phyloP scores from a whole-genome alignment of 2,113 vertebrate species.

The Archilochus colubris region DNA sequence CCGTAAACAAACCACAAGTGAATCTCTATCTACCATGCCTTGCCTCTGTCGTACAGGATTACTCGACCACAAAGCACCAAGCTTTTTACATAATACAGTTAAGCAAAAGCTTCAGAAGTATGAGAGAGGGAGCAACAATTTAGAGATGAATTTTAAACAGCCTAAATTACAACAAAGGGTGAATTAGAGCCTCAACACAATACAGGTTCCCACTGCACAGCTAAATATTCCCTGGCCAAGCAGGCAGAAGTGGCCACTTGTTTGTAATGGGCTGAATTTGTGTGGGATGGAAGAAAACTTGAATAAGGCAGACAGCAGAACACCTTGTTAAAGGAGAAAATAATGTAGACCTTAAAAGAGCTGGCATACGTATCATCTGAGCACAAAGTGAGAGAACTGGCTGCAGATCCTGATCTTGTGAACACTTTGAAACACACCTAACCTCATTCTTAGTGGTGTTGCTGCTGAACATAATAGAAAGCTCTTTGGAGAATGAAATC shows the following conservation, averaged over 20 bases:
- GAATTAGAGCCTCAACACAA: background rate
- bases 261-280: background rate
- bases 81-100: background rate
- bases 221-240: background rate
- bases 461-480: background rate
- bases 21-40: background rate
- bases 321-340: background rate
- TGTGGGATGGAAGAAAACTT: background rate
- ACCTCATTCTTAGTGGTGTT: background rate
- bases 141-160: constrained; percentile 12
- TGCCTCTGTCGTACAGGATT: background rate
- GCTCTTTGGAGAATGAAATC: background rate
- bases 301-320: background rate
- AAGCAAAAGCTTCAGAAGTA: background rate
- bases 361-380: background rate
- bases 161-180: background rate
- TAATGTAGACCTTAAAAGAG: background rate
- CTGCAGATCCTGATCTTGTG: background rate
- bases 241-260: background rate
- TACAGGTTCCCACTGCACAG: background rate
- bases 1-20: background rate
- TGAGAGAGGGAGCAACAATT: background rate
- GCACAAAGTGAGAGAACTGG: background rate
- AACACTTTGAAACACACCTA: background rate
- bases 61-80: background rate